phyloP scores from a whole-genome alignment of 2,113 vertebrate genomes.

The Capricornis sumatraensis region DNA sequence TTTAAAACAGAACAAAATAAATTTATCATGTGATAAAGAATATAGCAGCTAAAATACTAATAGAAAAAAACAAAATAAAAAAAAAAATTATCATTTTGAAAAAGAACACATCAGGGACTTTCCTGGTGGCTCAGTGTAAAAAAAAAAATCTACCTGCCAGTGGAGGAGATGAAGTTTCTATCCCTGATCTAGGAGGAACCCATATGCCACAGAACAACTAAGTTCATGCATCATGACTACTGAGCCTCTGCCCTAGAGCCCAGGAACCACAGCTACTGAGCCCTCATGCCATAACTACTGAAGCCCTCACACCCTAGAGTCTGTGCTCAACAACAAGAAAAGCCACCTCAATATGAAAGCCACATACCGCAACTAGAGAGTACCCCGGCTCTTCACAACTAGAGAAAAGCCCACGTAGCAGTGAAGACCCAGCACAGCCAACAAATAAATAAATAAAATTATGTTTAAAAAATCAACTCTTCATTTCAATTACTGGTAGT shows the following conservation, averaged over 20 bases:
- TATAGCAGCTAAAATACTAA: background rate
- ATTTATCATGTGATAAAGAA: background rate
- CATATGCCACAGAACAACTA: background rate
- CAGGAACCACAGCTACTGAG: background rate
- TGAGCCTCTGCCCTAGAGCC: background rate
- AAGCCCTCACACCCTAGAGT: background rate
- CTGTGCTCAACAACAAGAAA: background rate
- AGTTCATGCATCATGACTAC: background rate
- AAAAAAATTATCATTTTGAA: background rate
- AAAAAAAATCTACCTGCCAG: background rate
- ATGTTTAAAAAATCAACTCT: background rate
- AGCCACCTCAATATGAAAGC: background rate
- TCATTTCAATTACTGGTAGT: background rate
- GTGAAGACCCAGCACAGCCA: background rate
- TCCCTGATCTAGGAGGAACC: background rate
- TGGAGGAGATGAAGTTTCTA: background rate
- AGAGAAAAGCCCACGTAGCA: background rate
- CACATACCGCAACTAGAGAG: background rate
- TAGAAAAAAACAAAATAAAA: background rate
- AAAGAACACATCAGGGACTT: background rate
- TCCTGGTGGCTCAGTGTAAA: background rate
- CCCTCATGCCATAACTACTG: background rate
- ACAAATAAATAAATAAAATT: background rate
- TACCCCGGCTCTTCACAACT: background rate
- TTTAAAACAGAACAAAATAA: background rate